Conservation (phyloP, 2,113 vertebrate genomes). For the Elaphurus davidianus region DNA sequence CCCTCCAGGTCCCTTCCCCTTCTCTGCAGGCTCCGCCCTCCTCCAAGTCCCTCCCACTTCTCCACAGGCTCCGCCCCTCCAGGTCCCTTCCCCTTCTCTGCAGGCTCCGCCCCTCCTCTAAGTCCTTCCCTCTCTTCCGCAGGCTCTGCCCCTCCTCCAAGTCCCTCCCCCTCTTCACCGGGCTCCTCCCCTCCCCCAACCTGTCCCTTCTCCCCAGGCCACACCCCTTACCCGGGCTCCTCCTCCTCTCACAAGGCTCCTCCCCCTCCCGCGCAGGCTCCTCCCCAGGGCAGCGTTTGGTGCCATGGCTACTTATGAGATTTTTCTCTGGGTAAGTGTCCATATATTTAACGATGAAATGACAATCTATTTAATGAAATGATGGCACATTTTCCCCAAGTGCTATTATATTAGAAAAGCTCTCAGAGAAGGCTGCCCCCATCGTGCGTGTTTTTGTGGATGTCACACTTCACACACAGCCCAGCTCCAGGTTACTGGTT, state of each 20-base stretch:
- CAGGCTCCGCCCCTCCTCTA: too few species aligned
- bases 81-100: accelerated
- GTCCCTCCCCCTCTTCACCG: background rate
- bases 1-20: too few species aligned
- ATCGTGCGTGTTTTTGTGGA: accelerated
- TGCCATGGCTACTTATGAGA: background rate
- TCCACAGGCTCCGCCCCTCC: too few species aligned
- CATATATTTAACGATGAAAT: background rate
- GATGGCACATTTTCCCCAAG: background rate
- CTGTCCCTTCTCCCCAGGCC: background rate
- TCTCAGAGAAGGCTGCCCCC: background rate
- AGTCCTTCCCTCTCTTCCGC: too few species aligned
- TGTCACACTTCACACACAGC: background rate
- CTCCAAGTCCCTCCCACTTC: too few species aligned
- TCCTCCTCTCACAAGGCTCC: background rate
- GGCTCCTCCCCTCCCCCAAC: background rate
- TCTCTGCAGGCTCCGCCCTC: too few species aligned
- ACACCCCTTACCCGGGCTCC: background rate
- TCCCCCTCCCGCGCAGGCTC: background rate
- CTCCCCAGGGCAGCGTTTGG: background rate
- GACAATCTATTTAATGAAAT: too few species aligned
- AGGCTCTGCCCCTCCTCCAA: too few species aligned
- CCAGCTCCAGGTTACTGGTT: background rate
- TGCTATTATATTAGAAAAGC: background rate
- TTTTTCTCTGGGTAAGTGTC: background rate